These are phyloP conservation scores for Portevinia maculata DNA, from an alignment of 2,888 invertebrate species.

Conservation along the genomic window DNA sequence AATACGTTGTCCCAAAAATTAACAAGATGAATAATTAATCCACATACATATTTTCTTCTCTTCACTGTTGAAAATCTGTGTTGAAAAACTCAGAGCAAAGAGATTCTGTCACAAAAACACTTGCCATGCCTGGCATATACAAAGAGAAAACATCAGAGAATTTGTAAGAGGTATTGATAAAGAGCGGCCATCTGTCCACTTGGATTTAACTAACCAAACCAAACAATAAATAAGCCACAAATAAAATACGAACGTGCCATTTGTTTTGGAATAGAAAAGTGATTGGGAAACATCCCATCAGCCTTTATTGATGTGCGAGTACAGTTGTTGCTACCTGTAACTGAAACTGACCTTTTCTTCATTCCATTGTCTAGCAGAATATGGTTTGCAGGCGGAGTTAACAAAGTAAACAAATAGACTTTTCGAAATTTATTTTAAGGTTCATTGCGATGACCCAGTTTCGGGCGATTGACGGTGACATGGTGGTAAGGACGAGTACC, in stretches of 20 bases:
- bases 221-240: not conserved
- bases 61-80: too few relatives aligned
- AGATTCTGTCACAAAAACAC: too few relatives aligned
- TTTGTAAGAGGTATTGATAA: not conserved
- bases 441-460: constrained; percentile 51
- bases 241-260: constrained; percentile 17
- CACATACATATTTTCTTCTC: too few relatives aligned
- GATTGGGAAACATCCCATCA: too few relatives aligned
- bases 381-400: constrained; percentile 64
- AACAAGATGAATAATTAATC: too few relatives aligned
- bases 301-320: constrained; percentile 42
- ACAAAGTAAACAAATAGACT: constrained; percentile 43
- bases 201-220: not conserved
- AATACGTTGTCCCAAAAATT: too few relatives aligned
- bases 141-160: not conserved
- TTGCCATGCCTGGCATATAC: too few relatives aligned
- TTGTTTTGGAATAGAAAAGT: constrained; percentile 40
- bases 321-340: constrained; percentile 42
- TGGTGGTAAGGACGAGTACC: not conserved
- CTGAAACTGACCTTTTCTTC: constrained; percentile 53
- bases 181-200: not conserved
- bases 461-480: not conserved
- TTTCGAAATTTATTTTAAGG: constrained; percentile 33
- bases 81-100: too few relatives aligned
- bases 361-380: constrained; percentile 56